Base-by-base conservation (phyloP, 2,888 invertebrate species). In the Patella pellucida region DNA sequence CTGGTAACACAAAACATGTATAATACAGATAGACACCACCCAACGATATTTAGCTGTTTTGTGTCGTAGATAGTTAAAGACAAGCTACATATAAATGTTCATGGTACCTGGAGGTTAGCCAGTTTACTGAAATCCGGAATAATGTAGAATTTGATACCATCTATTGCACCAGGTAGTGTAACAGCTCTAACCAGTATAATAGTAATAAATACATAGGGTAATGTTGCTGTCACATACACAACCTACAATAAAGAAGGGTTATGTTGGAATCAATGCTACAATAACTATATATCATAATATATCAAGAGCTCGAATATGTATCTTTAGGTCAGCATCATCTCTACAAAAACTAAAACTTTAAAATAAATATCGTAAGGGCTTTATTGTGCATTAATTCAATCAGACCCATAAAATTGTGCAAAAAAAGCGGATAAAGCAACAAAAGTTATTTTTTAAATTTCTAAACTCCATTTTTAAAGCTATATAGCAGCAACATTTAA, bases 71-170 rank as follows among this genome's bases (percentile, higher is more conserved):
- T 70, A 71, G 74, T 74, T 68, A 15, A 71, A 74, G 27, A 69
- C 71, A 2, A 71, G 70, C 71, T 71, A 31, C 7, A 68, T 9
- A 68, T 15, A 68, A 27, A 52, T 51, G 52, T 2, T 16, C 41
- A 23, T 41, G 52, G 52, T 68, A 83, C 83, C 79, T 81, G 77
- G 27, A 75, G 70, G 41, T 77, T 70, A 5, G 74, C 52, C 14
- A 83, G 76, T 62, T 71, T 73, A n/a, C 74, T 73, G 69, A 82
- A 83, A 62, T 83, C 81, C 14, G 83, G 83, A 4, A 73, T 79
- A 23, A 83, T 67, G 23, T 82, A 83, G 41, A 77, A 73, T n/a
- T 74, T 51, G 16, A 83, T 75, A 0, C 83, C 83, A 31, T 78
- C 77, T 54, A 72, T 51, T 19, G 83, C 76, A 9, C 83, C 83